Base-by-base conservation (phyloP, 2,113 vertebrate species). In the Leiothrix lutea region DNA sequence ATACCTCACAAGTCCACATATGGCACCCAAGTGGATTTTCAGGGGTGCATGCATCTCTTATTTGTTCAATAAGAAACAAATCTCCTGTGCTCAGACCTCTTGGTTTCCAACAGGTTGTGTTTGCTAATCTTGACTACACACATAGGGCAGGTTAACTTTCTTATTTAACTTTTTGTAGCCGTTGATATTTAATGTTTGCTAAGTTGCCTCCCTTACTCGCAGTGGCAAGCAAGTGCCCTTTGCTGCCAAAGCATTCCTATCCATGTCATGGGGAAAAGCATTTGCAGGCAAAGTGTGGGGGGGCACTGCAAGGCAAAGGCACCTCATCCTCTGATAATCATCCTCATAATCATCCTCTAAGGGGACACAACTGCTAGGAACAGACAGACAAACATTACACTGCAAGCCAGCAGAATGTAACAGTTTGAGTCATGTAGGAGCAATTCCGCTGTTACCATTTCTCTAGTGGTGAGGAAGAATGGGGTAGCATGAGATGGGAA, bases 211-310 rank as follows among this genome's bases (percentile, higher is more conserved):
- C 88, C 82, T 73, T 19, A 25, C 35, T 75, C 58, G 26, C 33
- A 31, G 40, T 0, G 3, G 70, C 81, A 77, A 64, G 48, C 2
- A 58, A 35, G 67, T 0, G 2, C 70, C 73, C 42, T 90, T 85
- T 51, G 58, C 51, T 57, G 61, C 56, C 26, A 38, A 51, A 58
- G 44, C 33, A 35, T 28, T 82, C 54, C 47, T 45, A 7, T 11
- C 50, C 12, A n/a, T 0, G 0, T 5, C 48, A 69, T 0, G 0
- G 61, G 22, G 33, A 66, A 78, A 71, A 91, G 45, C 48, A 20
- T 9, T 21, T 12, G 23, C 42, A 35, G 38, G 50, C 14, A 35
- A 57, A 53, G 33, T 2, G n/a, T n/a, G n/a, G n/a, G 3, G 26
- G n/a, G 31, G 12, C 40, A 73, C 31, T 8, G 56, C 65, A 48